Base-by-base conservation (phyloP, 2,113 vertebrate genomes). In the Nycticebus coucang region DNA sequence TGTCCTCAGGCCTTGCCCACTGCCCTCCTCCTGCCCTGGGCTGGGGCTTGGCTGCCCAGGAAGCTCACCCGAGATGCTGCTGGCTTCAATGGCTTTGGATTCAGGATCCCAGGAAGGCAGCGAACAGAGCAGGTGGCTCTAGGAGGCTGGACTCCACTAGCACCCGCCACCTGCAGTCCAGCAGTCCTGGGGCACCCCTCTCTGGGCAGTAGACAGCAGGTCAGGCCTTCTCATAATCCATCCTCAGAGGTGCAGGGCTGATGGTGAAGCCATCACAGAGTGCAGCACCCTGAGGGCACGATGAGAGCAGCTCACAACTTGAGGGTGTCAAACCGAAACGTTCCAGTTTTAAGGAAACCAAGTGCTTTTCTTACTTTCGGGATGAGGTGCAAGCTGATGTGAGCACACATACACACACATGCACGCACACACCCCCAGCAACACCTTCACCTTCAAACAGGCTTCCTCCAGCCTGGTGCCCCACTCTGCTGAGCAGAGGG, bases 141-240 rank as follows among this genome's bases (percentile, higher is more conserved):
- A 2, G 15, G 80, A 45, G 78, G 53, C 1, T 6, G 11, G 41
- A 0, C 57, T 13, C 59, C 1, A 26, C 53, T 81, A 22, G 21
- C 24, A 10, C 66, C 50, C 1, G 0, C 81, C 18, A 7, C 33
- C 17, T 0, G 0, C 2, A 7, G 57, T 4, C 87, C 15, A 0
- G 11, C n/a, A 2, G 59, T n/a, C 26, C 28, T 4, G 17, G 1
- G 77, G 81, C 50, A 12, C 1, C 35, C 72, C 18, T 22, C 30
- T 7, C 59, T 14, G 30, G 2, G 24, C 68, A 33, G 10, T 37
- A 50, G 60, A 28, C 62, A 24, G 37, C 55, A 11, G 30, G 35
- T 57, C 72, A 18, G 72, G 60, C 35, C 55, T 72, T 11, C 75
- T 72, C 8, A 0, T 14, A 24, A 37, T 22, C 1, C 62, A 1